phyloP scores from a whole-genome alignment of 1,140 invertebrate species.

The Ceratosolen solmsi region DNA sequence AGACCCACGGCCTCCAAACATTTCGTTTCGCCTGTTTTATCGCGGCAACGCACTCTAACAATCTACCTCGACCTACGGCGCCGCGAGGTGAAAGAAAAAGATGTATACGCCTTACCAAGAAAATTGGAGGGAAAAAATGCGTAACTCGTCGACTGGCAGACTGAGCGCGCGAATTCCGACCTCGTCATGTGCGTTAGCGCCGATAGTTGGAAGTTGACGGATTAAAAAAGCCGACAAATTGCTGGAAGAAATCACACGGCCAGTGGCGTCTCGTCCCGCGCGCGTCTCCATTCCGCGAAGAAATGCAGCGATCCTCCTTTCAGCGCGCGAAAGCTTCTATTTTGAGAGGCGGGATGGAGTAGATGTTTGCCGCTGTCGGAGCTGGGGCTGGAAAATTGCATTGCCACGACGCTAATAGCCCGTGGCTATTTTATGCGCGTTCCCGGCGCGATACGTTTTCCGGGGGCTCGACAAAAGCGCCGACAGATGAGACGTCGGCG shows the following conservation, averaged over 20 bases:
- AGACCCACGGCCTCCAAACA: too few relatives aligned
- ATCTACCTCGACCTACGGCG: too few relatives aligned
- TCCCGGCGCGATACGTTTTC: constrained; percentile 53
- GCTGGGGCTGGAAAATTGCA: constrained; percentile 60
- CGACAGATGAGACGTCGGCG: too few relatives aligned
- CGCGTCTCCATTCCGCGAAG: neutral
- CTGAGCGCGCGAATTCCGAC: too few relatives aligned
- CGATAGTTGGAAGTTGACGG: neutral
- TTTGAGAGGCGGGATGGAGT: constrained; percentile 51
- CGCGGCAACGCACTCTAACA: too few relatives aligned
- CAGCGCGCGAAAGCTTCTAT: constrained; percentile 59
- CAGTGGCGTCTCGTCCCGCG: neutral
- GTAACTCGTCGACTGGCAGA: too few relatives aligned
- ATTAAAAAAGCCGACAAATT: neutral
- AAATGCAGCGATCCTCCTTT: constrained; percentile 54
- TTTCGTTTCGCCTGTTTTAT: too few relatives aligned
- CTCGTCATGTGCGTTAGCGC: neutral
- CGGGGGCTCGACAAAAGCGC: constrained; percentile 40
- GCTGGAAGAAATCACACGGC: neutral
- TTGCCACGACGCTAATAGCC: constrained; percentile 54
- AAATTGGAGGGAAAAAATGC: too few relatives aligned
- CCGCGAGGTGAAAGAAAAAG: too few relatives aligned
- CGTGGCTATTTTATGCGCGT: constrained; percentile 56
- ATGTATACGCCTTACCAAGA: too few relatives aligned
- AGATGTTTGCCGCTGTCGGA: neutral